Base-by-base conservation (phyloP, 2,888 invertebrate species). In the Melieria picta region DNA sequence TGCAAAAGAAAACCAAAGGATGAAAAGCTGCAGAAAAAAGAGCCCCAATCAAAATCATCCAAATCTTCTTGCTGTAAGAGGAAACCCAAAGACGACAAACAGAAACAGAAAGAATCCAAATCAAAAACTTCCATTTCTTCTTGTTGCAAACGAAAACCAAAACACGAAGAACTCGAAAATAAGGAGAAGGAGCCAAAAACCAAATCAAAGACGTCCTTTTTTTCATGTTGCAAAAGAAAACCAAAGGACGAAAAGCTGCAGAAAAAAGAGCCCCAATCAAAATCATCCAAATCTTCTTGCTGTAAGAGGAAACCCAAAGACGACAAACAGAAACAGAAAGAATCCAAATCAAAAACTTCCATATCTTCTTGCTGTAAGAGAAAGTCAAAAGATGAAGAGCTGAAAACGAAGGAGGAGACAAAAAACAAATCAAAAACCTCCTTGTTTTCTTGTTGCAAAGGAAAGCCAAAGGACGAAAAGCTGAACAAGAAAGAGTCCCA, bases 41-140 rank as follows among this genome's bases (percentile, higher is more conserved):
- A 56, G 9, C 9, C 56, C 13, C 13, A n/a, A 6, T 30, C 13
- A 56, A 56, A 56, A 56, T 56, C 30, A 16, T 4, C 56, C n/a
- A 7, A 43, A 60, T 45, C 6, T 42, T 45, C 6, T 62, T 16
- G 13, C 62, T 4, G 45, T 2, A 10, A 42, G n/a, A 42, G 16
- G 7, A 11, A 7, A 52, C 2, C 50, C 30, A 3, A 10, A 1
- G 7, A 64, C 5, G 30, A 64, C 16, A 4, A 50, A 4, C 50
- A 64, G 50, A 48, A 50, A 9, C 42, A 30, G 5, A 42, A 63
- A 30, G 16, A 10, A 43, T 63, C 11, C 63, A 48, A 50, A 63
- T 42, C 60, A 5, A 16, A 63, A 16, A 7, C 30, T 4, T 63
- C 50, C 11, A 30, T 57, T 4, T 43, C 9, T 47, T 4, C 11